Base-by-base conservation (phyloP, 2,888 invertebrate species). In the Tanaodytes sp. region DNA sequence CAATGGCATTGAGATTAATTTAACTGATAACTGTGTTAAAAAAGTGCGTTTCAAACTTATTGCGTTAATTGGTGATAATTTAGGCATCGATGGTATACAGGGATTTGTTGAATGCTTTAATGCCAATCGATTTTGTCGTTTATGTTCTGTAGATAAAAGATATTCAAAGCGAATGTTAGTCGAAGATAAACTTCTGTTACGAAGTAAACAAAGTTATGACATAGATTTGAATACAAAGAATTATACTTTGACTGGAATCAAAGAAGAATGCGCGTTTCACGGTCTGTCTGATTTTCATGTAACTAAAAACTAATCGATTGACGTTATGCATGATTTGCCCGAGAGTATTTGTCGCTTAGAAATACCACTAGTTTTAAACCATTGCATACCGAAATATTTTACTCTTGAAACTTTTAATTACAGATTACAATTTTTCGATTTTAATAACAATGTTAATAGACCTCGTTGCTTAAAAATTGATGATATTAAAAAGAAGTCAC, bases 61-160 rank as follows among this genome's bases (percentile, higher is more conserved):
- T 23, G 30, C 11, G 4, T 3, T 65, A 19, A 42, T 57, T 19
- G 64, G 64, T 5, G 64, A 65, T 19, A 65, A 57, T 46, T 58
- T 65, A 51, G 64, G 64, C 12, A 1, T 49, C 0, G 58, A 65
- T 16, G 48, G 49, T 14, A 27, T 65, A 15, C 23, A 46, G 4
- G 57, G 57, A 19, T 57, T 51, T 43, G 14, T 9, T 3, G 57
- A 65, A 16, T 12, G 57, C 23, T 57, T 65, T 14, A 27, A 14
- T 6, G 49, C 57, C 9, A 19, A 57, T 30, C 33, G 20, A 42
- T 57, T 54, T 31, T 48, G 48, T 18, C 33, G 48, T 16, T 3
- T 48, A n/a, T 48, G 33, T 33, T 15, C 5, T 15, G 16, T 45
- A 14, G 15, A 30, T 4, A 45, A 30, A 45, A 1, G 16, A 12